Conservation (phyloP, 2,113 vertebrate genomes). For the Archocentrus centrarchus region DNA sequence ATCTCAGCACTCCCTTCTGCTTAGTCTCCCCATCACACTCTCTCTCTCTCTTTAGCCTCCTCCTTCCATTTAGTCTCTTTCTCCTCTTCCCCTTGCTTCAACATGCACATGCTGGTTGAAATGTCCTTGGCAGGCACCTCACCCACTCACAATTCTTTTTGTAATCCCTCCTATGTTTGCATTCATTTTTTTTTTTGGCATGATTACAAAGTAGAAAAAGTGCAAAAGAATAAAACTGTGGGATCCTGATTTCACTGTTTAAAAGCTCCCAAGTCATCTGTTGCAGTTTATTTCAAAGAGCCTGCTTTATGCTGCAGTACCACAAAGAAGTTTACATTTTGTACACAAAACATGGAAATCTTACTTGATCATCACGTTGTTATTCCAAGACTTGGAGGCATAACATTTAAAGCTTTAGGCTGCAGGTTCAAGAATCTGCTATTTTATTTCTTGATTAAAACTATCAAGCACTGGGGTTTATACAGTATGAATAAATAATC, state of each 20-base stretch:
- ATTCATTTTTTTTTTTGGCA: constrained; percentile 21
- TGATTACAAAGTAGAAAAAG: constrained; percentile 18
- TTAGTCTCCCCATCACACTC: constrained; percentile 24
- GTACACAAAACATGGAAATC: neutral
- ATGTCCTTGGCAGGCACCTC: constrained; percentile 47
- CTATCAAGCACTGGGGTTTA: too few relatives aligned
- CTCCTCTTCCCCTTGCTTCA: constrained; percentile 36
- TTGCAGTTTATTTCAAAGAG: neutral
- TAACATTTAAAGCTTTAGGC: neutral
- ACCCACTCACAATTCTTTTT: constrained; percentile 39
- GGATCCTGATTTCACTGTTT: constrained; percentile 16
- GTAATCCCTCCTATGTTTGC: constrained; percentile 35
- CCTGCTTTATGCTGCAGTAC: neutral
- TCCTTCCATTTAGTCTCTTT: constrained; percentile 6
- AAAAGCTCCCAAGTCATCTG: neutral
- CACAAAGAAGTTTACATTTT: neutral
- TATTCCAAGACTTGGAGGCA: neutral
- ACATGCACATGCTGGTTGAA: constrained; percentile 54
- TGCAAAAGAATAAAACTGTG: neutral
- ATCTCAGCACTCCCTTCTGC: constrained; percentile 50
- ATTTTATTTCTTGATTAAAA: neutral
- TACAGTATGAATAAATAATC: too few relatives aligned
- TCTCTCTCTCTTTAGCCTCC: neutral
- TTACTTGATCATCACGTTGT: neutral
- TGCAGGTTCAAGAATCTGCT: neutral